These are phyloP conservation scores for Amazona ochrocephala DNA, from an alignment of 2,797 vertebrate genomes.

Conservation along the genomic window DNA sequence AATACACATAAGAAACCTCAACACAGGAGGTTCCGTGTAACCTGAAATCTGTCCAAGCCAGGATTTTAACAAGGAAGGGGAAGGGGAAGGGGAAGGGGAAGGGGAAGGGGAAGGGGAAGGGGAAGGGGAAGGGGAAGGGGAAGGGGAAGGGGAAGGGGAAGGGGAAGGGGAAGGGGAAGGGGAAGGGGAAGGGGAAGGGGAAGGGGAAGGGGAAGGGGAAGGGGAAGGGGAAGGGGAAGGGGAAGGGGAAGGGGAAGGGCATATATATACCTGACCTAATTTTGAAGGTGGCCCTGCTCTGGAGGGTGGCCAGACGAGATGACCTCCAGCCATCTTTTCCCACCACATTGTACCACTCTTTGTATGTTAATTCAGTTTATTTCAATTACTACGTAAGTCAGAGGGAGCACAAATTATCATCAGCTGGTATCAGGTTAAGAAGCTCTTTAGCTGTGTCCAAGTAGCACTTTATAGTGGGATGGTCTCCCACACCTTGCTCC, in stretches of 20 bases:
- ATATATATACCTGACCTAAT: neutral
- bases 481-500: neutral
- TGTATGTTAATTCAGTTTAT: neutral
- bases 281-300: neutral
- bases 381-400: neutral
- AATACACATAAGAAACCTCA: neutral
- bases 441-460: neutral
- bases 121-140: too few relatives aligned
- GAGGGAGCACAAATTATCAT: neutral
- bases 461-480: neutral
- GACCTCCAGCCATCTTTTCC: neutral
- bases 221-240: too few relatives aligned
- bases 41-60: neutral
- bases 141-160: too few relatives aligned
- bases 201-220: too few relatives aligned
- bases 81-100: too few relatives aligned
- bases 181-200: too few relatives aligned
- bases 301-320: neutral
- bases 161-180: too few relatives aligned
- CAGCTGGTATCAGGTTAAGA: neutral
- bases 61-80: neutral
- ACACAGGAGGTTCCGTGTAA: neutral
- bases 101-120: too few relatives aligned
- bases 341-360: neutral
- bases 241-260: too few relatives aligned